These are phyloP conservation scores for Bimastos eiseni DNA, from an alignment of 2,888 invertebrate species.

Conservation along the genomic window DNA sequence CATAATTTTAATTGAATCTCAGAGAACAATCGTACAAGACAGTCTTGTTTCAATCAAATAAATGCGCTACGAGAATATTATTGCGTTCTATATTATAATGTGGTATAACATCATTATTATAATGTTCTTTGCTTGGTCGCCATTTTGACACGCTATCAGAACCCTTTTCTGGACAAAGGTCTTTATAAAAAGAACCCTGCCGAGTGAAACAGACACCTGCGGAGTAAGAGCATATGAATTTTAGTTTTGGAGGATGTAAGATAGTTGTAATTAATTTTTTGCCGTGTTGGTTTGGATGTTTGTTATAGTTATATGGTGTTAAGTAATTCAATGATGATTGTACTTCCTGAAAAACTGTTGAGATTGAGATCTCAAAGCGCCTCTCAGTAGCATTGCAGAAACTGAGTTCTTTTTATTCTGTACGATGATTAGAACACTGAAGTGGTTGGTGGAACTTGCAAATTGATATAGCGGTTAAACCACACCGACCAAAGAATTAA, in stretches of 20 bases:
- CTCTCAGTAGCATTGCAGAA: slow-evolving; percentile 2
- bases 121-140: background rate
- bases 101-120: background rate
- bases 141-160: background rate
- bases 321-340: background rate
- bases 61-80: too few species aligned
- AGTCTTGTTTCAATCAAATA: too few species aligned
- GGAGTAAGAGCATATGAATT: background rate
- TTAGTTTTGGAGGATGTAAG: background rate
- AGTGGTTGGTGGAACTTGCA: background rate
- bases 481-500: too few species aligned
- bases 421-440: background rate
- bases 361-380: background rate
- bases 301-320: background rate
- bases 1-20: too few species aligned
- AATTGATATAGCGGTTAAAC: background rate
- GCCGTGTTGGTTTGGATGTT: background rate
- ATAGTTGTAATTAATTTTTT: background rate
- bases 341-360: background rate
- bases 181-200: background rate
- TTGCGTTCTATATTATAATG: too few species aligned
- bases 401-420: background rate
- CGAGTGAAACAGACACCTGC: background rate
- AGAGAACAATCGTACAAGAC: too few species aligned
- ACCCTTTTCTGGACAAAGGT: background rate